These are phyloP conservation scores for Cyrtodaria siliqua DNA, from an alignment of 2,888 invertebrate species.

Conservation along the genomic window DNA sequence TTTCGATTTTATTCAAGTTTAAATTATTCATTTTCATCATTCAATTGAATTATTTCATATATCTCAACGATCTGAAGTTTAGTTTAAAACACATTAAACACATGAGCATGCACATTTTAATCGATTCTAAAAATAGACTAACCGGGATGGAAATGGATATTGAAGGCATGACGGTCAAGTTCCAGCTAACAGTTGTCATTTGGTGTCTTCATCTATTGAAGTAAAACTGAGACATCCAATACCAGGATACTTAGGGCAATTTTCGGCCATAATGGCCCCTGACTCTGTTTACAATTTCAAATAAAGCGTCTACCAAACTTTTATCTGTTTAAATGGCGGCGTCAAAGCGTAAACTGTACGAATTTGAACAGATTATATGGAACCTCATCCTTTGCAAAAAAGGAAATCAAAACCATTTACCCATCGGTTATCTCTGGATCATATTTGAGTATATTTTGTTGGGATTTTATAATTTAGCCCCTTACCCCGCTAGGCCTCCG, in stretches of 20 bases:
- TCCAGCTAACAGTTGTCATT: not conserved
- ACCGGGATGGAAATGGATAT: not conserved
- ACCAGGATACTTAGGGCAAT: not conserved
- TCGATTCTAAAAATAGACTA: not conserved
- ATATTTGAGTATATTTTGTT: too few species aligned
- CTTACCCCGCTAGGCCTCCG: too few species aligned
- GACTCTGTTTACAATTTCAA: constrained; percentile 3
- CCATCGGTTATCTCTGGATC: too few species aligned
- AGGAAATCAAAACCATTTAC: too few species aligned
- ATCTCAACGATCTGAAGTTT: not conserved
- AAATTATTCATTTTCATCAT: too few species aligned
- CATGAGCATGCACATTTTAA: not conserved
- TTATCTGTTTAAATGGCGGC: not conserved
- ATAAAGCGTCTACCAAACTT: constrained; percentile 1
- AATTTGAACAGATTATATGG: too few species aligned
- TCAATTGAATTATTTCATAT: too few species aligned
- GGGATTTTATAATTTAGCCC: too few species aligned
- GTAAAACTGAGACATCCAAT: constrained; percentile 3
- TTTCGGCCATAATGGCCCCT: not conserved
- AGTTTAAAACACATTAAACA: too few species aligned
- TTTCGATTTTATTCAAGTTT: too few species aligned
- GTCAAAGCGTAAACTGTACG: too few species aligned
- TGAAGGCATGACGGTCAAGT: constrained; percentile 1
- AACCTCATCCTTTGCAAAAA: too few species aligned
- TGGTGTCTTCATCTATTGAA: constrained; percentile 9